Base-by-base conservation (phyloP, 1,140 invertebrate genomes). In the Lepidurus packardi region DNA sequence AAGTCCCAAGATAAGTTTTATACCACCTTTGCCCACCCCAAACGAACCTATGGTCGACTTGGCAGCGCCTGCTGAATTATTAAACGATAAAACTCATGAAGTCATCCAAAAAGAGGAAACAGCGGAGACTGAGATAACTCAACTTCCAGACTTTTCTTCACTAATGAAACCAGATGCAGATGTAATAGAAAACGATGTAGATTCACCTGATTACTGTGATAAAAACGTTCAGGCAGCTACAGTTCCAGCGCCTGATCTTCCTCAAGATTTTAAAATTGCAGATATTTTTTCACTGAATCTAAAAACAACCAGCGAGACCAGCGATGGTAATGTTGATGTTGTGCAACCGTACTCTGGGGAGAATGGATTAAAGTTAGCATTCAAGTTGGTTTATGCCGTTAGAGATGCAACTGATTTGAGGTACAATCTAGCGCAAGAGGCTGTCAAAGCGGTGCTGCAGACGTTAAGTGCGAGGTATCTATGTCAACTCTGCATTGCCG, bases 91-190 rank as follows among this genome's bases (percentile, higher is more conserved):
- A 34, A 34, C 34, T 3, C n/a, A 65, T 65, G 13, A 65, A 65
- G 16, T 16, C 13, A 65, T 65, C 53, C 13, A 16, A 65, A 65
- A 21, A 65, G 9, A n/a, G 53, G 16, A 65, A 65, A 7, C 16
- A 65, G 6, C 13, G 13, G 16, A 9, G 53, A 16, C n/a, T 13
- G 53, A 65, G 16, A n/a, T 65, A 65, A 21, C 13, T 8, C 53
- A 65, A n/a, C 53, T 65, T 65, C 53, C 53, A n/a, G 53, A 65
- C 53, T 65, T 65, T 65, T 65, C 53, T 7, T 65, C 53, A 13
- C 53, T 65, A 7, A 65, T 65, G 16, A 65, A 65, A 13, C 13
- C 21, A 65, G 21, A 65, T 65, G 53, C 16, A 65, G 6, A 65
- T 13, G 21, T n/a, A 65, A 7, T 21, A 7, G 53, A 65, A 21